Conservation (phyloP, 2,113 vertebrate species). For the Amazona vittata region DNA sequence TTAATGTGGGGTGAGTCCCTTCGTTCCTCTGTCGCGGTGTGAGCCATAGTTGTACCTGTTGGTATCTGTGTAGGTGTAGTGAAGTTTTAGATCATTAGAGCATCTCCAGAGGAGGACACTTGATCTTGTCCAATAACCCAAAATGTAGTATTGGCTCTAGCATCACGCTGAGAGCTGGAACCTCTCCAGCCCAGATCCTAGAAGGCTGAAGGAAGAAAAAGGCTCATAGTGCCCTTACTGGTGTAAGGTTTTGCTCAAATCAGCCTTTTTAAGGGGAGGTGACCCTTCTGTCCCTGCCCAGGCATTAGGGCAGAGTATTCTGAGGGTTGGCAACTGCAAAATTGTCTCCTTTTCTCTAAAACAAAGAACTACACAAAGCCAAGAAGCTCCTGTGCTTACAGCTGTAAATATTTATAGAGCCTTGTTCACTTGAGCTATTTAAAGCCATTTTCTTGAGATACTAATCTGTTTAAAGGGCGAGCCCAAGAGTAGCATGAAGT, state of each 20-base stretch:
- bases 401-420: neutral
- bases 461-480: neutral
- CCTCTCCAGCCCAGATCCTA: fast-evolving
- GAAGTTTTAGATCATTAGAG: neutral
- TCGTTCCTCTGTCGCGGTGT: fast-evolving
- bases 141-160: neutral
- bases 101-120: neutral
- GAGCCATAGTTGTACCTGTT: neutral
- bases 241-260: neutral
- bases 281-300: neutral
- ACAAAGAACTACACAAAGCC: neutral
- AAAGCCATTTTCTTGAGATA: neutral
- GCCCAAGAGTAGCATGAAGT: neutral
- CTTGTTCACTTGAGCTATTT: neutral
- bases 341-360: neutral
- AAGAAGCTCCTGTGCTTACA: neutral
- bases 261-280: neutral
- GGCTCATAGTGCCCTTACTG: neutral
- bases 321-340: neutral
- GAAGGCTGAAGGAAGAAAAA: neutral
- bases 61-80: neutral
- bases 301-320: neutral
- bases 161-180: neutral
- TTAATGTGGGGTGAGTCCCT: neutral
- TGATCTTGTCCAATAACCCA: neutral